Evolutionary conservation across 1,140 invertebrate species (phyloP).

Genomic region (Archivesica marissinica): DNA sequence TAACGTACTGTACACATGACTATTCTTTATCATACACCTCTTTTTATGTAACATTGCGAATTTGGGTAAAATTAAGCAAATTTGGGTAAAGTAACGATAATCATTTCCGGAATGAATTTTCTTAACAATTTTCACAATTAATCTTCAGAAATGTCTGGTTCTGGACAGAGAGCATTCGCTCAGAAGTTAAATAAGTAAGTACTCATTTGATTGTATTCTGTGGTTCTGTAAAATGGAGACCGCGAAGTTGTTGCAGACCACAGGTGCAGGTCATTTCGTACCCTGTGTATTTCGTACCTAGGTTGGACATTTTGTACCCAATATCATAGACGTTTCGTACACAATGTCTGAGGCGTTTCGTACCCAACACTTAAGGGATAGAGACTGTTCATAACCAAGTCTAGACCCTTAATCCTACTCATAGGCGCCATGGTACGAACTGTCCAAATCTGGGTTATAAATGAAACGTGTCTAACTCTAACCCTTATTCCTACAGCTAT

Average conservation of each 20-base stretch:
- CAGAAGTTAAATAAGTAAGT: conserved; percentile 90
- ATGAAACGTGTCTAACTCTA: background rate
- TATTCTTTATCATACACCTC: no score
- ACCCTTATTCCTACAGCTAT: background rate
- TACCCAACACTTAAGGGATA: background rate
- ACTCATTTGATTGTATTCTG: background rate
- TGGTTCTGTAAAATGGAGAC: background rate
- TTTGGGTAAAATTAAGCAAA: no score
- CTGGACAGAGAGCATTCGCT: conserved; percentile 89
- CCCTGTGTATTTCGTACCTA: background rate
- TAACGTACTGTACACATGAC: no score
- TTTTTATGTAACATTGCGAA: no score
- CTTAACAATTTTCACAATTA: no score
- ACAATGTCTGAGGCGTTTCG: background rate
- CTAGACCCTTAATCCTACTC: background rate
- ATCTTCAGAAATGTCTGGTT: conserved; percentile 66
- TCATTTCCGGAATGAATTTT: no score
- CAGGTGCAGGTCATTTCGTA: background rate
- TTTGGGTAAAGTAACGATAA: no score
- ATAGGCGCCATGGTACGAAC: background rate
- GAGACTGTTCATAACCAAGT: background rate
- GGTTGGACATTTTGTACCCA: background rate
- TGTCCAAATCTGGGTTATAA: background rate
- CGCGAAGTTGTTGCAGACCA: background rate
- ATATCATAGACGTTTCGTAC: no score